Percentiles rank a stretch among this genome's conserved stretches.
Evolutionary conservation across 2,888 invertebrate species (phyloP).

Genomic region (Trachelus tabidus): DNA sequence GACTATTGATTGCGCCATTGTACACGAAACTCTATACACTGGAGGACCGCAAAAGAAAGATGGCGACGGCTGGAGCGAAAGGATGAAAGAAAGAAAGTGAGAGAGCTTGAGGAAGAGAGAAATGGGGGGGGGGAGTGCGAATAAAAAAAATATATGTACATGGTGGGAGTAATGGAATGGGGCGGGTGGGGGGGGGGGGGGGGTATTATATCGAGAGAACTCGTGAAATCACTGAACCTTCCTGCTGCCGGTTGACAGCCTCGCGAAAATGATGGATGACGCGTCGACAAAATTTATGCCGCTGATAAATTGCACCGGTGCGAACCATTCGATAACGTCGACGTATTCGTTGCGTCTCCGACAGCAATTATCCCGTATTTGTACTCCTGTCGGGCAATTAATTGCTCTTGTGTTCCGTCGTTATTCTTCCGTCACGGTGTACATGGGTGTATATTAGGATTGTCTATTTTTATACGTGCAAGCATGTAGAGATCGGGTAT

Average conservation of each 20-base stretch:
- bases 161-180: constrained; percentile 18
- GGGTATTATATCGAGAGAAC: not conserved
- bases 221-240: not conserved
- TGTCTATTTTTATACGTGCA: too few species aligned
- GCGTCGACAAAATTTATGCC: constrained; percentile 4
- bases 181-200: not conserved
- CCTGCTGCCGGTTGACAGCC: constrained; percentile 9
- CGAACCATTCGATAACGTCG: constrained; percentile 16
- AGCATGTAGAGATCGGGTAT: too few species aligned
- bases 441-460: not conserved
- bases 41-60: constrained; percentile 25
- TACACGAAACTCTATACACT: constrained; percentile 24
- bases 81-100: not conserved
- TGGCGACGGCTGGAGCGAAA: constrained; percentile 7
- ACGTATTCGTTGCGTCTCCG: constrained; percentile 6
- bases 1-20: constrained; percentile 35
- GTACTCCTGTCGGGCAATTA: constrained; percentile 11
- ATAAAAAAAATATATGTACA: constrained; percentile 10
- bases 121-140: too few species aligned
- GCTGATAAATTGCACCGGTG: constrained; percentile 16
- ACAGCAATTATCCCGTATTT: constrained; percentile 20
- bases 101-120: not conserved
- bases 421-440: not conserved
- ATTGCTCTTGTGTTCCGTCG: not conserved
- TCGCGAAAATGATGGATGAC: constrained; percentile 15